Percentiles rank a stretch among this genome's conserved stretches.
Conservation (phyloP, 1,140 invertebrate genomes). For the Trialeurodes vaporariorum region DNA sequence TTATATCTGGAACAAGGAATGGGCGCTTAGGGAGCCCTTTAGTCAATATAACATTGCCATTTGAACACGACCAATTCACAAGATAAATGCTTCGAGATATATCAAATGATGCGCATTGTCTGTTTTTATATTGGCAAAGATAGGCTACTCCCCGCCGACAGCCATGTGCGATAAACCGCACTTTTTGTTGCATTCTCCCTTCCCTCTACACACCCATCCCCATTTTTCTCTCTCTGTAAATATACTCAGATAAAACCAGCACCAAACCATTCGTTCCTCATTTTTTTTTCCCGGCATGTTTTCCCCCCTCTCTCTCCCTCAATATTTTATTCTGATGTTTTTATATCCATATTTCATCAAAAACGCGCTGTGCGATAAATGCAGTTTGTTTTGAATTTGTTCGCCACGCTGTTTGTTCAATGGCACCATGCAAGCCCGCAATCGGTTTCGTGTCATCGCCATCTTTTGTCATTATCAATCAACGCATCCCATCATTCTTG, state of each 20-base stretch:
- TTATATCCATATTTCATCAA: neutral
- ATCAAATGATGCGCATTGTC: neutral
- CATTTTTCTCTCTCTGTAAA: neutral
- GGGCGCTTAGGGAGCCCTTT: neutral
- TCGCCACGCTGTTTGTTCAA: neutral
- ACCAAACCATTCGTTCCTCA: neutral
- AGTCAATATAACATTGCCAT: neutral
- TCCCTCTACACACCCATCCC: no score
- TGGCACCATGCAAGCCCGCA: no score
- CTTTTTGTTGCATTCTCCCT: no score
- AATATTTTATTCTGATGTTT: neutral
- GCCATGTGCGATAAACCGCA: neutral
- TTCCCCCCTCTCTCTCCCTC: neutral
- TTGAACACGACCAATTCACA: neutral
- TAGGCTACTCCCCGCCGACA: neutral
- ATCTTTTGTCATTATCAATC: no score
- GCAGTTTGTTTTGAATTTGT: neutral
- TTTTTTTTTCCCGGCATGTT: no score
- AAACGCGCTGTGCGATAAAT: neutral
- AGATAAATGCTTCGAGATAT: neutral
- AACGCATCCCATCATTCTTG: no score
- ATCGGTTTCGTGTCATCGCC: neutral
- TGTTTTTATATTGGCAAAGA: neutral
- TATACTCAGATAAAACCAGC: neutral
- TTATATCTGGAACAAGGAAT: conserved; percentile 1